phyloP scores from a whole-genome alignment of 2,888 invertebrate species.

The Dryobota labecula region DNA sequence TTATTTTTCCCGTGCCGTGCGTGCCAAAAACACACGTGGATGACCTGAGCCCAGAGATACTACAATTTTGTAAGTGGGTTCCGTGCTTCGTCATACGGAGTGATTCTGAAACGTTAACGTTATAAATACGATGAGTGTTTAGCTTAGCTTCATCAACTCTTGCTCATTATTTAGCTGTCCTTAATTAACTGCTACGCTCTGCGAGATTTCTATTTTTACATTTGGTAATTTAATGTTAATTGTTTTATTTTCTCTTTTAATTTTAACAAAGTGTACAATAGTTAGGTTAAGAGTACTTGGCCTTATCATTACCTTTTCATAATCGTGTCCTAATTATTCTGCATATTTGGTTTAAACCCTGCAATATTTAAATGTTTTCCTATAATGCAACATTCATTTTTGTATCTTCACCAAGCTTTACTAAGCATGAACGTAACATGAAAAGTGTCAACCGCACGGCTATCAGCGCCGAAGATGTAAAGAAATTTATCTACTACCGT shows the following conservation, averaged over 20 bases:
- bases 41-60: conserved; percentile 73
- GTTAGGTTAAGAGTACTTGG: background rate
- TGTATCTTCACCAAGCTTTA: background rate
- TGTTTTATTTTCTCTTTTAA: conserved; percentile 9
- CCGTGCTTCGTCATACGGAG: conserved; percentile 26
- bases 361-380: background rate
- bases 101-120: conserved; percentile 49
- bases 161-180: conserved; percentile 18
- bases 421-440: background rate
- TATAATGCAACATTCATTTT: background rate
- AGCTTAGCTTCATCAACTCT: conserved; percentile 29
- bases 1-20: conserved; percentile 76
- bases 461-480: background rate
- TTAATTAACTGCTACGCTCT: conserved; percentile 2
- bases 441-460: conserved; percentile 38
- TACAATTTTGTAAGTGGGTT: conserved; percentile 57
- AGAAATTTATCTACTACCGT: background rate
- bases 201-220: background rate
- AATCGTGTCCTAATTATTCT: background rate
- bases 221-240: conserved; percentile 4
- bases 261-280: background rate
- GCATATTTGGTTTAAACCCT: background rate
- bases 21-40: conserved; percentile 87
- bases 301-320: background rate
- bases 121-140: conserved; percentile 43